Evolutionary conservation across 2,113 vertebrate species (phyloP), one percentile per base, ranked within the genome.

Genomic region (Drymodes brunneopygia): DNA sequence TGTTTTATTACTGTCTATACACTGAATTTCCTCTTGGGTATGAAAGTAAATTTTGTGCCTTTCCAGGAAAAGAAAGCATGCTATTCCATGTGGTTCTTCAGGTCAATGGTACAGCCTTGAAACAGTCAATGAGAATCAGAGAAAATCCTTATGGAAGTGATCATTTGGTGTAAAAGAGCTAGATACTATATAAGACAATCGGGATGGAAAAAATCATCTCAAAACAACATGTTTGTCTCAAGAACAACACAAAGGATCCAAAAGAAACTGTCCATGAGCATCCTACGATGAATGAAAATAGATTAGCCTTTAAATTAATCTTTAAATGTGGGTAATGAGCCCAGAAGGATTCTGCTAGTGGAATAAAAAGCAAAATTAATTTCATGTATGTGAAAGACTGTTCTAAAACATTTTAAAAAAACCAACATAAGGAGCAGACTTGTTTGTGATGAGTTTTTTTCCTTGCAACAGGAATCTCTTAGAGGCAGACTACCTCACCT

Each of bases 381-480:
- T 82, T 60, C 4, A 81, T 9, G 6, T n/a, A 60, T 45, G 13
- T 40, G 23, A 79, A 74, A 71, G 9, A 53, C 6, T 25, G 7
- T 33, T 75, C 17, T n/a, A 78, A 85, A 90, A 82, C 6, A 60
- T 44, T 10, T 44, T 44, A 44, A 44, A 45, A 8, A 35, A 61
- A 35, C 6, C 6, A 25, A 40, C 24, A 47, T 14, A 58, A 58
- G 9, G 5, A 71, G 19, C 9, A 29, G 11, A 35, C 10, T 15
- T 40, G 7, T 1, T 50, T 64, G 16, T 25, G 31, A 23, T 31
- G 8, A 13, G 0, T 0, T 10, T 40, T 62, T 54, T 25, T 3
- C 18, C 11, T 67, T n/a, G 40, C 4, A 71, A 72, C 3, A 74
- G 38, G 8, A 75, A 67, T 22, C 33, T 79, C 23, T 29, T 62